A percentile compares a stretch with the other conserved stretches of the same genome.
These are phyloP conservation scores for Corythornis leucogaster DNA, from an alignment of 2,797 vertebrate species.

Conservation along the genomic window DNA sequence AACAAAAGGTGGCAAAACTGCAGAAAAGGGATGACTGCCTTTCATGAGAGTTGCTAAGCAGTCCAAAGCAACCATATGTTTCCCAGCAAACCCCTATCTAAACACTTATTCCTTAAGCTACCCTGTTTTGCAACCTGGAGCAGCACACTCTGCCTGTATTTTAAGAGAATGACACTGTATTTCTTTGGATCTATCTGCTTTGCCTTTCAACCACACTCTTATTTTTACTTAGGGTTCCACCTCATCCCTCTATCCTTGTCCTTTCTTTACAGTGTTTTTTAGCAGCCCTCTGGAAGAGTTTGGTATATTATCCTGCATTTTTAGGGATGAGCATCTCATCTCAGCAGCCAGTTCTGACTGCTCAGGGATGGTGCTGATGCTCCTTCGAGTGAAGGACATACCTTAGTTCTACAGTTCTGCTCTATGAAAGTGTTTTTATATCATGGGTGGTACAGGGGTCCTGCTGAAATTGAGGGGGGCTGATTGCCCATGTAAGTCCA, in stretches of 20 bases:
- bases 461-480: background rate
- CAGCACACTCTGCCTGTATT: background rate
- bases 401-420: background rate
- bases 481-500: background rate
- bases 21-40: background rate
- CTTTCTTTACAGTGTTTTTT: background rate
- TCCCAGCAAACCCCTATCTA: background rate
- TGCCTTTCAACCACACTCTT: background rate
- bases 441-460: background rate
- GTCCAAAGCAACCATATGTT: background rate
- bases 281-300: background rate
- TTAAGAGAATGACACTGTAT: background rate
- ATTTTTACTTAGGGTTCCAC: background rate
- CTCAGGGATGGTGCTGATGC: background rate
- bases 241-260: background rate
- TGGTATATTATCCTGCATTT: background rate
- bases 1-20: background rate
- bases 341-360: background rate
- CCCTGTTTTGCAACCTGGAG: background rate
- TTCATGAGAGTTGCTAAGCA: background rate
- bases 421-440: background rate
- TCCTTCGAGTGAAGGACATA: background rate
- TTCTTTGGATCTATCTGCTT: background rate
- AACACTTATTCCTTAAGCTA: background rate
- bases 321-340: background rate